phyloP scores from a whole-genome alignment of 1,140 invertebrate species.

The Camponotus vicinus region DNA sequence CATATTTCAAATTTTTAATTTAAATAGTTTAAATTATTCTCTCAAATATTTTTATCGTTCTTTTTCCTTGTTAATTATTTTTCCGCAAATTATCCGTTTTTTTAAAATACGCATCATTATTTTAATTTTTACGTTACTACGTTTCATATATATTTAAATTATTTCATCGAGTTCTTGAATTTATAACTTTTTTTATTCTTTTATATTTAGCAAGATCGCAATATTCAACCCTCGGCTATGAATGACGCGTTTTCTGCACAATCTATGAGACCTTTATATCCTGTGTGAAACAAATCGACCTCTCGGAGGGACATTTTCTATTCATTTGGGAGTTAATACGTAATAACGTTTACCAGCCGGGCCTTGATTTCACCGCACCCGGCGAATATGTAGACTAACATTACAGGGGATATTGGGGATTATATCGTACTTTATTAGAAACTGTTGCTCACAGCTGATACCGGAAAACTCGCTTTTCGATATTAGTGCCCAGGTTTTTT shows the following conservation, averaged over 20 bases:
- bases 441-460: slow-evolving; percentile 52
- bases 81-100: not conserved
- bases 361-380: slow-evolving; percentile 14
- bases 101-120: not conserved
- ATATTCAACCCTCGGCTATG: not conserved
- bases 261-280: not conserved
- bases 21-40: not conserved
- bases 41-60: not conserved
- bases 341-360: not conserved
- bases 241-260: not conserved
- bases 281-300: not conserved
- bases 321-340: slow-evolving; percentile 46
- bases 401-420: slow-evolving; percentile 40
- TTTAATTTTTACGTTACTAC: not conserved
- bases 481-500: slow-evolving; percentile 30
- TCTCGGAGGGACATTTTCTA: slow-evolving; percentile 14
- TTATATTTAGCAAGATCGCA: not conserved
- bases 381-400: slow-evolving; percentile 32
- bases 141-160: not conserved
- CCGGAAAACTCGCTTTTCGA: slow-evolving; percentile 41
- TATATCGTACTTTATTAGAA: slow-evolving; percentile 61
- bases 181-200: not conserved
- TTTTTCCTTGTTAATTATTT: not conserved
- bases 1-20: not conserved
- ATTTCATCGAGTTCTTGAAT: not conserved